Evolutionary conservation across 2,888 invertebrate species (phyloP), one percentile per base, ranked within the genome.

Genomic region (Scaeva pyrastri): DNA sequence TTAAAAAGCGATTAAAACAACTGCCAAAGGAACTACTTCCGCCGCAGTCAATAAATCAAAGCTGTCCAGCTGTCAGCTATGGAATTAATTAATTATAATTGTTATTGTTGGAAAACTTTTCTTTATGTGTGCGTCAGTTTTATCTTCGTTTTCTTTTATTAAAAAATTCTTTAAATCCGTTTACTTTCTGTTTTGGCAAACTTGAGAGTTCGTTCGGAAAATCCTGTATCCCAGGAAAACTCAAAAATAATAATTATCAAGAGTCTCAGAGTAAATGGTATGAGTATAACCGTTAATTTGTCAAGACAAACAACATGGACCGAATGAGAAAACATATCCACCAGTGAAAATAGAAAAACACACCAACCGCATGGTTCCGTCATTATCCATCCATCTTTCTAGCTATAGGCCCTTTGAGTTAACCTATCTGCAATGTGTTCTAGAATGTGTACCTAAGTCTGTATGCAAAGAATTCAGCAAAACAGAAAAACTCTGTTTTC

Each of bases 1-100:
- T 68, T 52, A 66, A 39, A 52, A 39, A 50, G 52, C 68, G 68
- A 68, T 52, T 68, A 50, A 68, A 52, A 11, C 31, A 52, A 66
- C 43, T 66, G 48, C 66, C 68, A 52, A 36, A 52, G 52, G 21
- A 68, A 52, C 50, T 68, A 52, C 68, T 68, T 68, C 68, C 68
- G 39, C 68, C 23, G 68, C 68, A 68, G 68, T 68, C 68, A 39
- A 68, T 68, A 68, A 68, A 68, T 68, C 50, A 68, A 68, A 39
- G 50, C 68, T 50, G 36, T 52, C 68, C 68, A 11, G 39, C 68
- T 68, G 68, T 68, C 68, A 50, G 39, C 68, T n/a, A 36, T 52
- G n/a, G 68, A 68, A 68, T 68, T 39, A 68, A 68, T 68, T 68
- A 68, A 52, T 68, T 31, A 31, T 31, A 7, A 31, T 31, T 31